Percentiles rank a stretch among this genome's conserved stretches.
These are phyloP conservation scores for Phrynocephalus vlangalii DNA, from an alignment of 2,797 vertebrate genomes.

Conservation along the genomic window DNA sequence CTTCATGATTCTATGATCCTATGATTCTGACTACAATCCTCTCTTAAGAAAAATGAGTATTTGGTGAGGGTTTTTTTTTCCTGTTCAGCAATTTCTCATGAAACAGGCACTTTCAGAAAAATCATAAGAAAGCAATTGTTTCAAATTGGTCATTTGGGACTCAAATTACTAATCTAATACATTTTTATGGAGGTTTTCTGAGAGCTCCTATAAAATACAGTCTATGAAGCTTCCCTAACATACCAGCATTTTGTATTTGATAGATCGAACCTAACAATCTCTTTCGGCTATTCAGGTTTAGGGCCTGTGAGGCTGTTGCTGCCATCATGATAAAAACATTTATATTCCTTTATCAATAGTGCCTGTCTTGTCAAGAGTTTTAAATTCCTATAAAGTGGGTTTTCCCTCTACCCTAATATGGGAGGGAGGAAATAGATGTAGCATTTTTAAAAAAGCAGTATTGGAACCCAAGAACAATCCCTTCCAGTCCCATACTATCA, in stretches of 20 bases:
- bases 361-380: constrained; percentile 65
- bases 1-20: too few species aligned
- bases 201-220: constrained; percentile 78
- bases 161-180: constrained; percentile 81
- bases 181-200: constrained; percentile 78
- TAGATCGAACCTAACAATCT: constrained; percentile 73
- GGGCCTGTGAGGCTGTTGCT: constrained; percentile 44
- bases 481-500: neutral
- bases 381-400: constrained; percentile 51
- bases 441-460: constrained; percentile 15
- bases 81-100: constrained; percentile 72
- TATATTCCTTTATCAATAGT: constrained; percentile 75
- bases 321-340: constrained; percentile 57
- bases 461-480: neutral
- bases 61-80: constrained; percentile 61
- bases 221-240: constrained; percentile 74
- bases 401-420: constrained; percentile 12
- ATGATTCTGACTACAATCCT: constrained; percentile 63
- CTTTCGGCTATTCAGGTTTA: constrained; percentile 73
- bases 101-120: constrained; percentile 78
- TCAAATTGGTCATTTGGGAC: constrained; percentile 79
- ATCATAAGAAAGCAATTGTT: constrained; percentile 79
- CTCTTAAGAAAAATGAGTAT: constrained; percentile 52
- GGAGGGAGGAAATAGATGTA: neutral
- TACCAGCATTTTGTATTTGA: constrained; percentile 69